Conservation (phyloP, 2,797 vertebrate species). For the Apogon talboti region DNA sequence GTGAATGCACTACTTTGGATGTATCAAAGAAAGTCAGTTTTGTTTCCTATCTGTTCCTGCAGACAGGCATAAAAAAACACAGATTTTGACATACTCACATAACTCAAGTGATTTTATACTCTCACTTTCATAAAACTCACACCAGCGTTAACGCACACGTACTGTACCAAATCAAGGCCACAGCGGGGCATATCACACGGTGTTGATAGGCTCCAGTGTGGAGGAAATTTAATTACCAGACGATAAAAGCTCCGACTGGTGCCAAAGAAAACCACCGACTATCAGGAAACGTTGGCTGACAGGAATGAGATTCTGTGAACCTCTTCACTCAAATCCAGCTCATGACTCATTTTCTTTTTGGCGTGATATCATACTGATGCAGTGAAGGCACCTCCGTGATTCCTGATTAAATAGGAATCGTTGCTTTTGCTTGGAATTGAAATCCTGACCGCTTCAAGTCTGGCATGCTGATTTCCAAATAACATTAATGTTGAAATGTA, state of each 20-base stretch:
- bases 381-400: neutral
- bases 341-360: conserved; percentile 3
- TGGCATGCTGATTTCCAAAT: no score
- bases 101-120: neutral
- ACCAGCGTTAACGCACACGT: neutral
- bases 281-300: conserved; percentile 21
- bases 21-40: no score
- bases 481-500: no score
- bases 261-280: conserved; percentile 20
- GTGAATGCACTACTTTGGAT: neutral
- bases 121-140: neutral
- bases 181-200: conserved; percentile 11
- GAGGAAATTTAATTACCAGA: conserved; percentile 33
- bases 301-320: neutral
- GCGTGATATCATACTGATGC: neutral
- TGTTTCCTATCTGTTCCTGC: no score
- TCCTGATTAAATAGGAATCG: no score
- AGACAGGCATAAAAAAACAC: neutral
- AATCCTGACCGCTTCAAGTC: no score
- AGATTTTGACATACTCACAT: neutral
- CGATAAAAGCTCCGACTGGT: conserved; percentile 39
- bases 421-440: no score
- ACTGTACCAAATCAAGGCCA: conserved; percentile 8
- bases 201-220: conserved; percentile 30
- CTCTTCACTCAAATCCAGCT: conserved; percentile 4